Conservation (phyloP, 53 echinoderm and acorn worm genomes). For the Arbacia lixula region DNA sequence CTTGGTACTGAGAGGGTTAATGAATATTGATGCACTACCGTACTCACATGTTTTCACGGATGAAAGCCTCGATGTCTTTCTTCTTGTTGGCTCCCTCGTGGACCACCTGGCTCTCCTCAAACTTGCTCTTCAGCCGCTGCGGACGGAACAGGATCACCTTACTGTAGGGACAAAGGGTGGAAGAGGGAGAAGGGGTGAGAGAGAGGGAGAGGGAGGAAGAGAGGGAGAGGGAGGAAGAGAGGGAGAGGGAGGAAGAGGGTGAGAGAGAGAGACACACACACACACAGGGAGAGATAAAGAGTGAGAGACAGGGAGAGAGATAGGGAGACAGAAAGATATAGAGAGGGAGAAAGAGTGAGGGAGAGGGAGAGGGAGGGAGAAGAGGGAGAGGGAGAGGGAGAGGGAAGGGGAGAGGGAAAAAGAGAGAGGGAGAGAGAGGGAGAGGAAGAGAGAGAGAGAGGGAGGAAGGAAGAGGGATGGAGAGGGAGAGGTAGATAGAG, state of each 20-base stretch:
- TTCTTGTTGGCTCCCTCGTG: conserved; percentile 70
- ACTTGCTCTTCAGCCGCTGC: conserved; percentile 64
- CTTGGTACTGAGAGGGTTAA: too few species aligned
- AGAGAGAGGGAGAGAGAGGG: too few species aligned
- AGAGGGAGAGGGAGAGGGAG: background rate
- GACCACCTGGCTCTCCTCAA: conserved; percentile 75
- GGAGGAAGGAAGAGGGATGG: too few species aligned
- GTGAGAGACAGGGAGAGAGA: too few species aligned
- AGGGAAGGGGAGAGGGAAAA: too few species aligned
- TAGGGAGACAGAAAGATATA: too few species aligned
- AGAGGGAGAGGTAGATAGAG: too few species aligned
- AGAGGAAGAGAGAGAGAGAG: too few species aligned
- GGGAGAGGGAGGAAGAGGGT: background rate
- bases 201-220: background rate
- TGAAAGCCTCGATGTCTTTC: conserved; percentile 66
- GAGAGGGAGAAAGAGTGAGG: too few species aligned
- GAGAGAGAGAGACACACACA: background rate
- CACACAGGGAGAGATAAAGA: background rate
- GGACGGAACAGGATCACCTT: conserved; percentile 84
- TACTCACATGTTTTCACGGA: conserved; percentile 79
- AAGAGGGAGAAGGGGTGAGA: background rate
- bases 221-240: too few species aligned
- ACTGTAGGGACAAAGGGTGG: conserved; percentile 26
- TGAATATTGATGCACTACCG: too few species aligned
- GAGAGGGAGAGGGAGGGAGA: too few species aligned